A percentile compares a stretch with the other conserved stretches of the same genome.
Conservation (phyloP, 2,113 vertebrate genomes). For the Oxygymnocypris stewartii region DNA sequence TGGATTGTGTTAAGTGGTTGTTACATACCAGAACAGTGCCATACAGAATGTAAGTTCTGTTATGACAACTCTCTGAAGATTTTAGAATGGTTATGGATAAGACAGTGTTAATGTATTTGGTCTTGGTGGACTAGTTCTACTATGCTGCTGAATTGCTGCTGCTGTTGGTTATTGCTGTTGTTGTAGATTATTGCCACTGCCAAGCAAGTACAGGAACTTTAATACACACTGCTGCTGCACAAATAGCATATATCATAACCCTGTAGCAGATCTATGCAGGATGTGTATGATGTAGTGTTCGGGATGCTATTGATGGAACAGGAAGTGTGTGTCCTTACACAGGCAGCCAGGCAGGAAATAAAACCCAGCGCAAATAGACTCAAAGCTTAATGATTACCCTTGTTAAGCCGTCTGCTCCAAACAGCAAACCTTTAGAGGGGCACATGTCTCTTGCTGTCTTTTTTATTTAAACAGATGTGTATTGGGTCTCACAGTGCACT, state of each 20-base stretch:
- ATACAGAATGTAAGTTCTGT: neutral
- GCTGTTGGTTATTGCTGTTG: too few species aligned
- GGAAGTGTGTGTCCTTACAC: constrained; percentile 35
- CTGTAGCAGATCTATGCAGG: too few species aligned
- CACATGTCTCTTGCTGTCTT: neutral
- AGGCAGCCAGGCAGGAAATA: constrained; percentile 43
- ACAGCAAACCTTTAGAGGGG: constrained; percentile 25
- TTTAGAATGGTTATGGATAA: too few species aligned
- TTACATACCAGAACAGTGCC: neutral
- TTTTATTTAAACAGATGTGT: constrained; percentile 39
- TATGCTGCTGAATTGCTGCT: too few species aligned
- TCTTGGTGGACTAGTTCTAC: too few species aligned
- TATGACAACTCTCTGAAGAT: too few species aligned
- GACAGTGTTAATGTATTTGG: too few species aligned
- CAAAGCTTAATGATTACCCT: constrained; percentile 50
- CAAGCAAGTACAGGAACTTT: too few species aligned
- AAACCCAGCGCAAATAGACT: constrained; percentile 48
- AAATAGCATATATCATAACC: too few species aligned
- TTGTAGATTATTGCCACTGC: too few species aligned
- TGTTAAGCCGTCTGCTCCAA: constrained; percentile 38
- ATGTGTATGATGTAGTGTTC: neutral
- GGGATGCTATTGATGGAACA: constrained; percentile 7
- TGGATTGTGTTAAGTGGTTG: neutral
- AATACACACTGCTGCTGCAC: too few species aligned
- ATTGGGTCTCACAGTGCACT: constrained; percentile 16